Conservation (phyloP, 2,797 vertebrate genomes). For the Periparus ater region DNA sequence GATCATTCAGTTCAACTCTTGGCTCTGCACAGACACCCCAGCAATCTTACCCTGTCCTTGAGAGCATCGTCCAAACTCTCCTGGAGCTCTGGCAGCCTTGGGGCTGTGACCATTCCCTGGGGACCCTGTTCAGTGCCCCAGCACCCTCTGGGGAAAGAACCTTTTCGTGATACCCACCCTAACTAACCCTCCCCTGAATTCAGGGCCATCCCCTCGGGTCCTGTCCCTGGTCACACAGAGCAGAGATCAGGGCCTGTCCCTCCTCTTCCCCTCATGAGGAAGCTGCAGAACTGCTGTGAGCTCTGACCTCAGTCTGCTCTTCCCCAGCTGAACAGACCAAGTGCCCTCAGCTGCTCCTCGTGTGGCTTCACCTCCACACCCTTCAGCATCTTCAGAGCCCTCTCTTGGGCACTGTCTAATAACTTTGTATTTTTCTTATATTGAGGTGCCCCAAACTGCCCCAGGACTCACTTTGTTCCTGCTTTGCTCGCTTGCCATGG, state of each 20-base stretch:
- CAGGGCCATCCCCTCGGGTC: accelerated
- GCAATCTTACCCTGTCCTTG: not conserved
- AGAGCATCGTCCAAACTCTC: accelerated
- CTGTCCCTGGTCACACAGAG: not conserved
- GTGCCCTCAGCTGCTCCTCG: not conserved
- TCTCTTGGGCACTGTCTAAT: not conserved
- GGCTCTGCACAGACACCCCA: not conserved
- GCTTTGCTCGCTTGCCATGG: not conserved
- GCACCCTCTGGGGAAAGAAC: not conserved
- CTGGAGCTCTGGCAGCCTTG: not conserved
- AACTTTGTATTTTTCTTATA: not conserved
- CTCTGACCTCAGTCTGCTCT: not conserved
- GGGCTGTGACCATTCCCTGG: not conserved
- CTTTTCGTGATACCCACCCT: accelerated
- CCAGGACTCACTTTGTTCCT: not conserved
- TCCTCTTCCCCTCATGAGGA: accelerated
- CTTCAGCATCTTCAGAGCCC: not conserved
- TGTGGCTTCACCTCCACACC: not conserved
- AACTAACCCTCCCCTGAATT: too few species aligned
- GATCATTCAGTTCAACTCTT: not conserved
- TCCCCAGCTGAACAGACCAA: not conserved
- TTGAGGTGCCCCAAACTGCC: not conserved
- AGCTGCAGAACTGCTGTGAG: not conserved
- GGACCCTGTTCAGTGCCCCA: not conserved
- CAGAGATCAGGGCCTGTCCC: not conserved